These are phyloP conservation scores for Numida meleagris DNA, from an alignment of 2,113 vertebrate genomes.

Conservation along the genomic window DNA sequence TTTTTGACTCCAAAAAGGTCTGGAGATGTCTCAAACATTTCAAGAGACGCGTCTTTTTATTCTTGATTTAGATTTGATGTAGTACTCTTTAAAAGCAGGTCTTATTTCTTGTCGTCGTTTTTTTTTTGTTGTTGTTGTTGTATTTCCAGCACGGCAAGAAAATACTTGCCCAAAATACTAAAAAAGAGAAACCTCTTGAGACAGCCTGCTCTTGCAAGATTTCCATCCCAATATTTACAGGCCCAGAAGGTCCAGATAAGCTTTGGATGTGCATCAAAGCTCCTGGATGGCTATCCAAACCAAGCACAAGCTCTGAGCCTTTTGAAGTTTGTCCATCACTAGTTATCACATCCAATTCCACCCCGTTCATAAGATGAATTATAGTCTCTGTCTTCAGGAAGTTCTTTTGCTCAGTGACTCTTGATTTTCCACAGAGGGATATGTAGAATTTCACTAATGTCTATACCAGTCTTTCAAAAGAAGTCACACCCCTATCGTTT, in stretches of 20 bases:
- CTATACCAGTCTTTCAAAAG: slow-evolving; percentile 24
- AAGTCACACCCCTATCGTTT: not conserved
- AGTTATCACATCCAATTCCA: slow-evolving; percentile 36
- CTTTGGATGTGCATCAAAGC: slow-evolving; percentile 50
- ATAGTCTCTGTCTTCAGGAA: slow-evolving; percentile 14
- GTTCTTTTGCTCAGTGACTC: not conserved
- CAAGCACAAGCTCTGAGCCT: slow-evolving; percentile 10
- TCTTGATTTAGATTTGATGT: slow-evolving; percentile 34
- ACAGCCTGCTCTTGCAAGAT: slow-evolving; percentile 43
- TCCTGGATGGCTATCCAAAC: not conserved
- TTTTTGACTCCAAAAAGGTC: not conserved
- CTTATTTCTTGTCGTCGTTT: slow-evolving; percentile 49
- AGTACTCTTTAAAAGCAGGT: slow-evolving; percentile 38
- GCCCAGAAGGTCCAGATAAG: slow-evolving; percentile 36
- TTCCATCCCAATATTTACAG: slow-evolving; percentile 33
- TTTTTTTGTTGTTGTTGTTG: slow-evolving; percentile 34
- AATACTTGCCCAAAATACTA: slow-evolving; percentile 46
- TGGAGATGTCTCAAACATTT: slow-evolving; percentile 16
- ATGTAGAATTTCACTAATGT: slow-evolving; percentile 13
- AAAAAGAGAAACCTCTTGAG: slow-evolving; percentile 8
- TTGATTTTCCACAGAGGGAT: not conserved
- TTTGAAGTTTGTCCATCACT: slow-evolving; percentile 55
- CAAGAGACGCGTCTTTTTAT: slow-evolving; percentile 1
- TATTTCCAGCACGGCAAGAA: slow-evolving; percentile 34
- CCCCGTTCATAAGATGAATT: slow-evolving; percentile 1